Evolutionary conservation across 2,888 invertebrate species (phyloP).

Genomic region (Lycaena phlaeas): DNA sequence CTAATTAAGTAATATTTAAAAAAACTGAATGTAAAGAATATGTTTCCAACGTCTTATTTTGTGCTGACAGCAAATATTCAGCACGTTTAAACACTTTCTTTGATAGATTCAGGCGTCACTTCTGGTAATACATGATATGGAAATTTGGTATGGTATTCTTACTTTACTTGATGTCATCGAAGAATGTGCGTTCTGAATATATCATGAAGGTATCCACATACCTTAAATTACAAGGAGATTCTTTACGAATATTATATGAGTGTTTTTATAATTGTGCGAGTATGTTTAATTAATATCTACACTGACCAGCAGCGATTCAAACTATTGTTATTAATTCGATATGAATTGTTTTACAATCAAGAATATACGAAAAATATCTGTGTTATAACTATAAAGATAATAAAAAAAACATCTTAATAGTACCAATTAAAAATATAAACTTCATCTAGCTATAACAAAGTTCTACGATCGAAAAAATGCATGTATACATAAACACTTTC

Average conservation of each 20-base stretch:
- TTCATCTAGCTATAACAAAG: neutral
- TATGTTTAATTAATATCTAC: neutral
- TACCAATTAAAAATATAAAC: neutral
- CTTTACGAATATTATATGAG: neutral
- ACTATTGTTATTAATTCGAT: neutral
- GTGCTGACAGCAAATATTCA: too few species aligned
- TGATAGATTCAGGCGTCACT: too few species aligned
- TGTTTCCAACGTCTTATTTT: neutral
- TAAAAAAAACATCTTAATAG: neutral
- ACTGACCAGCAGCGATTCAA: constrained; percentile 1
- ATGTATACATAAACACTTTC: neutral
- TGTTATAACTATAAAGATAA: neutral
- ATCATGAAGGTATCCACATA: too few species aligned
- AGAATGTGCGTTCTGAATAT: too few species aligned
- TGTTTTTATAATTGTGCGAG: neutral
- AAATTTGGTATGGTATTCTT: too few species aligned
- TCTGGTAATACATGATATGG: too few species aligned
- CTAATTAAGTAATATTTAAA: too few species aligned
- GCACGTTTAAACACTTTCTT: too few species aligned
- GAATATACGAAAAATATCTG: neutral
- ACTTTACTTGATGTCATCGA: too few species aligned
- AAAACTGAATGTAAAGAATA: neutral
- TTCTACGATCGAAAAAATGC: too few species aligned
- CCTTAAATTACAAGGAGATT: neutral
- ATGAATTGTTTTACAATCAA: neutral